phyloP scores from a whole-genome alignment of 2,888 invertebrate genomes.

The Tuberolachnus salignus region DNA sequence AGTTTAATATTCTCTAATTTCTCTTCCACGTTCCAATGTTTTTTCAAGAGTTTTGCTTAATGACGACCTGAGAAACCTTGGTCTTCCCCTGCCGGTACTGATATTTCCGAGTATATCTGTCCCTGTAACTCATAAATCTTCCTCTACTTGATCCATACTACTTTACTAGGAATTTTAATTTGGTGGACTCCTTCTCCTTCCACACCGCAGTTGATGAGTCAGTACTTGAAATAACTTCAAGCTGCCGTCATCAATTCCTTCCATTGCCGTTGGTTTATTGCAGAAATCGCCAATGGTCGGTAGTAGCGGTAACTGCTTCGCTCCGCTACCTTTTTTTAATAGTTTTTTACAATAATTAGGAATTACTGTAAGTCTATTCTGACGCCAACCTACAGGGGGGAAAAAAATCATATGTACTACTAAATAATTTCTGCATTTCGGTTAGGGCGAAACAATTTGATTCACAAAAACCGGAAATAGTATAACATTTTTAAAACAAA shows the following conservation, averaged over 20 bases:
- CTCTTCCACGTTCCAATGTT: neutral
- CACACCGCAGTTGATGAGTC: conserved; percentile 17
- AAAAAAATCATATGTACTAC: neutral
- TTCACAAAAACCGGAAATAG: too few species aligned
- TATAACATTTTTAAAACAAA: too few species aligned
- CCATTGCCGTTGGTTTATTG: conserved; percentile 20
- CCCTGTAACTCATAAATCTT: neutral
- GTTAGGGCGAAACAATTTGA: too few species aligned
- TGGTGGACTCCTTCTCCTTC: neutral
- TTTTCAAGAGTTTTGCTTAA: neutral
- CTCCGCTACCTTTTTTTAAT: neutral
- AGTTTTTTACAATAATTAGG: neutral
- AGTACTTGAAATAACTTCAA: neutral
- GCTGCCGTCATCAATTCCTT: neutral
- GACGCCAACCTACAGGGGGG: neutral
- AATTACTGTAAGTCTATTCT: neutral
- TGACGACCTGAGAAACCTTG: neutral
- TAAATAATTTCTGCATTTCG: too few species aligned
- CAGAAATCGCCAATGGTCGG: conserved; percentile 8
- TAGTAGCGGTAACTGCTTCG: neutral
- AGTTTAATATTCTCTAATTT: too few species aligned
- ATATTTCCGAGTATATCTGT: neutral
- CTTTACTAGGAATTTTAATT: neutral
- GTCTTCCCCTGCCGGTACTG: neutral
- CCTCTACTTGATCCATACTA: neutral